Conservation (phyloP, 2,797 vertebrate species). For the Neopelma chrysocephalum region DNA sequence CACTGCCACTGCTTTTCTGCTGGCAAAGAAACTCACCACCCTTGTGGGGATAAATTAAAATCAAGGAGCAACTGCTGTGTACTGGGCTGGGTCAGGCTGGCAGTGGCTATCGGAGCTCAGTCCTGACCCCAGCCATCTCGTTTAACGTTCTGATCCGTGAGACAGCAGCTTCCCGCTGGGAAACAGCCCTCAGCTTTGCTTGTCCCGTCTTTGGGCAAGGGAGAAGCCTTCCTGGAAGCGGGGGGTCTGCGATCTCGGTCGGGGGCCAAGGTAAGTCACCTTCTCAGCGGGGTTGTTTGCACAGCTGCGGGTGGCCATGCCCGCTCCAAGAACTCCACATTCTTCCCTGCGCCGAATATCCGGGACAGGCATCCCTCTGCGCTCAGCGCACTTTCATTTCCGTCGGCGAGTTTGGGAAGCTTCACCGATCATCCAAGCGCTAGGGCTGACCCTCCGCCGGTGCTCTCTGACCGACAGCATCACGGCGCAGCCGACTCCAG, state of each 20-base stretch:
- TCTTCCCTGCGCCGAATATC: background rate
- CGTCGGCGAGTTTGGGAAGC: background rate
- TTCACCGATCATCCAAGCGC: background rate
- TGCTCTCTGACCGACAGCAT: background rate
- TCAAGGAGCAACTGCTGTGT: background rate
- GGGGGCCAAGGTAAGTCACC: conserved; percentile 25
- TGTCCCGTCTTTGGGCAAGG: background rate
- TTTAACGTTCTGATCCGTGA: background rate
- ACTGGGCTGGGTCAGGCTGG: background rate
- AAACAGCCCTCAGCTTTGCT: background rate
- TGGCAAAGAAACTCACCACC: background rate
- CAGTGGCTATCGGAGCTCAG: background rate
- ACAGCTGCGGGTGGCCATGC: conserved; percentile 12
- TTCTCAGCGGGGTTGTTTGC: background rate
- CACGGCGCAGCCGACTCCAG: rapidly evolving
- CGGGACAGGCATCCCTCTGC: background rate
- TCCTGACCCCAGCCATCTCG: background rate
- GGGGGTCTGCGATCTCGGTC: background rate
- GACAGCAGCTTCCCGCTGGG: background rate
- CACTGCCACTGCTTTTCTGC: background rate
- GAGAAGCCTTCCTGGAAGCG: background rate
- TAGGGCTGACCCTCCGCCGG: rapidly evolving
- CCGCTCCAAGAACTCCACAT: background rate
- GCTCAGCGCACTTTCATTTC: background rate
- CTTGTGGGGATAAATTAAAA: background rate